Base-by-base conservation (phyloP, 2,797 vertebrate species). In the Tachyglossus aculeatus region DNA sequence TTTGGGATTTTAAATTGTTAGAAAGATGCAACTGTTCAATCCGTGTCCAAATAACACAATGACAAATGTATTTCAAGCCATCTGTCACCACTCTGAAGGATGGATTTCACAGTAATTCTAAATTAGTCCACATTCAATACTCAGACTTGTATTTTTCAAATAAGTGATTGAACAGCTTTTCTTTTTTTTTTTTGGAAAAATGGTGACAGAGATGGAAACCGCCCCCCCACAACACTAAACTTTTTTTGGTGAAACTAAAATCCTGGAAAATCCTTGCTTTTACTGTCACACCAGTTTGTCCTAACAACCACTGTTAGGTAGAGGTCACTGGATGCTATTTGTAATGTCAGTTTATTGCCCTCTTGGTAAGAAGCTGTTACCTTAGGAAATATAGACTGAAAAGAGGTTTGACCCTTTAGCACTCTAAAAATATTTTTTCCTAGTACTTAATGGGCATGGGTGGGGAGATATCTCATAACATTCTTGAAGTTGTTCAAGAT, bases 111-210 rank as follows among this genome's bases (percentile, higher is more conserved):
- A 62, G 41, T 44, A 75, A 50, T 15, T 74, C 12, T 47, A 65
- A 29, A 4, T 72, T 70, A 73, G 38, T 66, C 44, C 78, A 58
- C 76, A 64, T 55, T 67, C n/a, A 65, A 44, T 68, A 58, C 27
- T 80, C 24, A 21, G 71, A 31, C 16, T 56, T 65, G 9, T 25
- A 24, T 43, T 74, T 74, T 70, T 72, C 24, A 18, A 31, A 69
- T 48, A 24, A 29, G 9, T 25, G 36, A 59, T 22, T 59, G 72
- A 71, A 76, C 12, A 40, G 40, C 77, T 64, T 66, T n/a, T n/a
- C n/a, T n/a, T n/a, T n/a, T n/a, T n/a, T n/a, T 14, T 72, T 58
- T 74, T 75, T 70, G 74, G 67, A 11, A 69, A 72, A 62, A 69
- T 52, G 62, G 18, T 41, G 37, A 54, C 22, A 57, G 29, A 56